Conservation (phyloP, 1,140 invertebrate species). For the Coelopa frigida region DNA sequence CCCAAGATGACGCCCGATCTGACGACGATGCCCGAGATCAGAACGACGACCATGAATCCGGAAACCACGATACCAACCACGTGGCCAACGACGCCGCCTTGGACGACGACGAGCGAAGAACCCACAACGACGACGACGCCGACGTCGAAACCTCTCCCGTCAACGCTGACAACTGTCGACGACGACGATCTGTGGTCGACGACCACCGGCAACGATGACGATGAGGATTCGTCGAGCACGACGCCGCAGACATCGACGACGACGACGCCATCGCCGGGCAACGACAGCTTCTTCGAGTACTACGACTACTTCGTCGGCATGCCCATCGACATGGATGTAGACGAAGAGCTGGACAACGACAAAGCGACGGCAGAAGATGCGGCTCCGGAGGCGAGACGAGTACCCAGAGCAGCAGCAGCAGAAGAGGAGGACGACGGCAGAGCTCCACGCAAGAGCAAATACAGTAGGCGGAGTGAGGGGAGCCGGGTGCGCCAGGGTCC, state of each 20-base stretch:
- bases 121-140: constrained; percentile 6
- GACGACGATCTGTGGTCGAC: too few species aligned
- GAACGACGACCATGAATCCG: constrained; percentile 9
- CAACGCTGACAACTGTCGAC: constrained; percentile 1
- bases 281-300: constrained; percentile 30
- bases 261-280: constrained; percentile 25
- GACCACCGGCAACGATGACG: too few species aligned
- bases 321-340: constrained; percentile 11
- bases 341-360: too few species aligned
- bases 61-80: constrained; percentile 12
- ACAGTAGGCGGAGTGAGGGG: too few species aligned
- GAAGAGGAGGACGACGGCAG: too few species aligned
- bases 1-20: constrained; percentile 8
- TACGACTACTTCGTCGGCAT: constrained; percentile 31
- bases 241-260: constrained; percentile 17
- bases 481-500: too few species aligned
- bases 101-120: constrained; percentile 13
- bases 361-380: too few species aligned
- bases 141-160: neutral
- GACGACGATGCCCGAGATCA: constrained; percentile 13
- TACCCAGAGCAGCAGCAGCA: too few species aligned
- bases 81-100: constrained; percentile 8
- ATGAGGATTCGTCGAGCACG: neutral
- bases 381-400: too few species aligned
- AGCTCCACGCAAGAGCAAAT: too few species aligned